These are phyloP conservation scores for Brassicogethes aeneus DNA, from an alignment of 2,888 invertebrate genomes.

Conservation along the genomic window DNA sequence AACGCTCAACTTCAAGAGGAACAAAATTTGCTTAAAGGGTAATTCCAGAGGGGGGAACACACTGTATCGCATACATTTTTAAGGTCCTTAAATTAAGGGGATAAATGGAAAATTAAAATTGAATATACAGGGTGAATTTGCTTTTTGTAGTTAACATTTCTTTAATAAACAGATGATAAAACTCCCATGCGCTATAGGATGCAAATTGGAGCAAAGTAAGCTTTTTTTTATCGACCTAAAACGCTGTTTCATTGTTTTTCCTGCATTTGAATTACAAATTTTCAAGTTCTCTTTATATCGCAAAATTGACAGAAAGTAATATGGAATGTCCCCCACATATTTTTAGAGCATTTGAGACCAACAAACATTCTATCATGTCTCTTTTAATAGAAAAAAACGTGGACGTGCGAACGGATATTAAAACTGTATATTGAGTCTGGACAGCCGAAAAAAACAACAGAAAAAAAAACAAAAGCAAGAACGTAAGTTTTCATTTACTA, in stretches of 20 bases:
- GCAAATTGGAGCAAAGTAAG: too few species aligned
- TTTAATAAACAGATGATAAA: too few species aligned
- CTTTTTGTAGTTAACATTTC: too few species aligned
- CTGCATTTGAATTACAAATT: too few species aligned
- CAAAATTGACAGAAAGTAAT: background rate
- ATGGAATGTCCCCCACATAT: background rate
- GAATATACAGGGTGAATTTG: too few species aligned
- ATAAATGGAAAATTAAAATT: too few species aligned
- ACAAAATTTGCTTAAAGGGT: constrained; percentile 83
- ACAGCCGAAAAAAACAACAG: constrained; percentile 8
- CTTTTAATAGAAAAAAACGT: constrained; percentile 1
- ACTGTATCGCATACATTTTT: too few species aligned
- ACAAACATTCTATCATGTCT: background rate
- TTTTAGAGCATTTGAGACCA: background rate
- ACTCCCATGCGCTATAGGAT: too few species aligned
- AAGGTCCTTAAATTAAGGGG: too few species aligned
- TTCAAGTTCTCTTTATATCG: background rate
- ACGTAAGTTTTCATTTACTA: constrained; percentile 18
- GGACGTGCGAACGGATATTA: constrained; percentile 16
- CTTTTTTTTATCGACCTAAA: too few species aligned
- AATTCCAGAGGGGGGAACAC: too few species aligned
- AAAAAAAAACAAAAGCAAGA: constrained; percentile 6
- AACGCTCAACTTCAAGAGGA: constrained; percentile 67
- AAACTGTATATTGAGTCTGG: constrained; percentile 14
- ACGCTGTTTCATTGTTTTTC: too few species aligned